Evolutionary conservation across 2,113 vertebrate species (phyloP).

Genomic region (Lampris incognitus): DNA sequence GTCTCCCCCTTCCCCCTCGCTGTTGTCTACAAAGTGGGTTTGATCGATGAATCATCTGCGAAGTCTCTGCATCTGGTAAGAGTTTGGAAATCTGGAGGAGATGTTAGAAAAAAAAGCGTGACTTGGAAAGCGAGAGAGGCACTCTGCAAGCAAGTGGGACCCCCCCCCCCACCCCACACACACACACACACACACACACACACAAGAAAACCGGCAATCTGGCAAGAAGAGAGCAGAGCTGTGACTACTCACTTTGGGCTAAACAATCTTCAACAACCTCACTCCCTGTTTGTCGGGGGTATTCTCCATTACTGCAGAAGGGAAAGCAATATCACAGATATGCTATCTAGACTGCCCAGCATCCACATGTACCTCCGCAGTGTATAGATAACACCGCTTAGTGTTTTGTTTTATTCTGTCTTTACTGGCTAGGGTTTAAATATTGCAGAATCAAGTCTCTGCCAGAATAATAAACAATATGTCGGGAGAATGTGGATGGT

Average conservation of each 20-base stretch:
- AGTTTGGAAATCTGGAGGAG: conserved; percentile 85
- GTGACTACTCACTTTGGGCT: conserved; percentile 20
- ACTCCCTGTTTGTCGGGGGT: not conserved
- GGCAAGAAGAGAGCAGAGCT: conserved; percentile 24
- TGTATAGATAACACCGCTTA: conserved; percentile 11
- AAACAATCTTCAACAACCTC: not conserved
- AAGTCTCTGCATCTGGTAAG: conserved; percentile 90
- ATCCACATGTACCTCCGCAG: conserved; percentile 29
- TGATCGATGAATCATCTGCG: conserved; percentile 85
- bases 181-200: not conserved
- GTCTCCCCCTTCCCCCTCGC: conserved; percentile 67
- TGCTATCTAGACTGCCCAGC: conserved; percentile 48
- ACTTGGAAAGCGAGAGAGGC: conserved; percentile 72
- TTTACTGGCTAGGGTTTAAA: conserved; percentile 35
- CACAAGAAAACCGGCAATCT: conserved; percentile 65
- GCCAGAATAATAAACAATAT: conserved; percentile 63
- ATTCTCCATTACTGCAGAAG: conserved; percentile 31
- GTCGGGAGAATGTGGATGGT: conserved; percentile 12
- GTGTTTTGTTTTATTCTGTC: conserved; percentile 20
- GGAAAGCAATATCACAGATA: conserved; percentile 28
- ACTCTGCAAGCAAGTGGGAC: conserved; percentile 78
- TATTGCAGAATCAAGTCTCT: conserved; percentile 35
- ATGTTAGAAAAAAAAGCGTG: conserved; percentile 74
- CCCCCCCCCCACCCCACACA: conserved; percentile 36
- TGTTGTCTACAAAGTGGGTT: conserved; percentile 85